These are phyloP conservation scores for Nasua narica DNA, from an alignment of 2,797 vertebrate species.

Conservation along the genomic window DNA sequence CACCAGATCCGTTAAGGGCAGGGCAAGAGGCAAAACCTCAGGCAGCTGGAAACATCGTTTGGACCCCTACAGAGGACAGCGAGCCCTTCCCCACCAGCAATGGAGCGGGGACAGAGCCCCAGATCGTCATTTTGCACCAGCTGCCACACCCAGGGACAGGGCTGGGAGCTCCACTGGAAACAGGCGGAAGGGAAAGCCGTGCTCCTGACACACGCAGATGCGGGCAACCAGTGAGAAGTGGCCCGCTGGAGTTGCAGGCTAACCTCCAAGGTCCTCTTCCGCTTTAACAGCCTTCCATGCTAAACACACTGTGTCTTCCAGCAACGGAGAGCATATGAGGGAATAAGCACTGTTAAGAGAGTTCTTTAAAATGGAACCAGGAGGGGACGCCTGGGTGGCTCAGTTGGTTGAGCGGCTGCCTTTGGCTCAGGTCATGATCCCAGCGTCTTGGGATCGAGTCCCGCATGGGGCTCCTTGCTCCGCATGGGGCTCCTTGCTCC, in stretches of 20 bases:
- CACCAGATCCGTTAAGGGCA: background rate
- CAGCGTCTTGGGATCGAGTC: too few relatives aligned
- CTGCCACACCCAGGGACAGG: background rate
- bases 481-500: too few relatives aligned
- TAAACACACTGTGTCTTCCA: background rate
- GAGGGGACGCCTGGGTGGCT: too few relatives aligned
- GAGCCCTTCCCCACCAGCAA: background rate
- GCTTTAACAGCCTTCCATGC: background rate
- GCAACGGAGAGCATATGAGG: background rate
- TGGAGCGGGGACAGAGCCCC: background rate
- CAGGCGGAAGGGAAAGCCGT: rapidly evolving
- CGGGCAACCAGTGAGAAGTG: rapidly evolving
- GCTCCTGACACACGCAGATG: background rate
- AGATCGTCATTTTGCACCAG: background rate
- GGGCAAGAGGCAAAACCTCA: background rate
- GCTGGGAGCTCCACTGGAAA: too few relatives aligned
- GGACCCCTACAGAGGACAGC: background rate
- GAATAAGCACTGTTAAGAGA: background rate
- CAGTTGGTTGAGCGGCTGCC: too few relatives aligned
- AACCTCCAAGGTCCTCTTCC: background rate
- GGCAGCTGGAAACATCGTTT: background rate
- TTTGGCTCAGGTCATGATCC: too few relatives aligned
- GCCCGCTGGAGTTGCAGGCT: background rate
- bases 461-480: too few relatives aligned
- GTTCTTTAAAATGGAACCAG: background rate